A percentile compares a stretch with the other conserved stretches of the same genome.
phyloP scores from a whole-genome alignment of 1,140 invertebrate genomes.

The Drosophila sechellia region DNA sequence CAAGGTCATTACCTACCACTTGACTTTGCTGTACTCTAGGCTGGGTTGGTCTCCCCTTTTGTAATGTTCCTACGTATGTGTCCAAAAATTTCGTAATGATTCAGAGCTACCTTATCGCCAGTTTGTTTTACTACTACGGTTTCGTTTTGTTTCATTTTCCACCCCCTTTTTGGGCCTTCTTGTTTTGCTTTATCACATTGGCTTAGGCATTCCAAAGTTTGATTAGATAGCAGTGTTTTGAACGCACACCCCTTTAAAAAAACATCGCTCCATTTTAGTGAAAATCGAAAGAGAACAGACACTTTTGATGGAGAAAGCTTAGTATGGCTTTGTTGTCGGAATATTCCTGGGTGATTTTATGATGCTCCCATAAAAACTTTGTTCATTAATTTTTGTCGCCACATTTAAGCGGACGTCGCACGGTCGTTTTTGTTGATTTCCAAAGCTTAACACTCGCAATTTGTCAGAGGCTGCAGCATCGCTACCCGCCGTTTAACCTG shows the following conservation, averaged over 20 bases:
- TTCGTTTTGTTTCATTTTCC: conserved; percentile 28
- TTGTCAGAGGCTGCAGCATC: conserved; percentile 62
- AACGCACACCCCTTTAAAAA: conserved; percentile 24
- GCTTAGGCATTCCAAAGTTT: conserved; percentile 71
- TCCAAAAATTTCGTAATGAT: conserved; percentile 64
- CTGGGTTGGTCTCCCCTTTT: neutral
- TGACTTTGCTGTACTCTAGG: conserved; percentile 29
- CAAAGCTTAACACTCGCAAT: conserved; percentile 77
- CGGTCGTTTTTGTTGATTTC: conserved; percentile 53
- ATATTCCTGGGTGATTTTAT: conserved; percentile 46
- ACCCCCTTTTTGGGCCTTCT: conserved; percentile 30
- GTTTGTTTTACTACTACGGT: conserved; percentile 34
- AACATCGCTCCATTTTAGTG: neutral
- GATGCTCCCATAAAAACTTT: conserved; percentile 65
- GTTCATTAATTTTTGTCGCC: conserved; percentile 80
- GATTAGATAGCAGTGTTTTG: conserved; percentile 60
- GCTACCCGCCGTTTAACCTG: conserved; percentile 37
- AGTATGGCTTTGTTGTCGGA: conserved; percentile 9
- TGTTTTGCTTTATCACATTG: conserved; percentile 56
- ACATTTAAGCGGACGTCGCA: conserved; percentile 57
- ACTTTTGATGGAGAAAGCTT: conserved; percentile 7
- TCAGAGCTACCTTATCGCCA: conserved; percentile 35
- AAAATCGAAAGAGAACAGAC: neutral
- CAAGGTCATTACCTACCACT: conserved; percentile 76
- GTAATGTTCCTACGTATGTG: conserved; percentile 37